Base-by-base conservation (phyloP, 2,888 invertebrate genomes). In the Dicyrtomina minuta region DNA sequence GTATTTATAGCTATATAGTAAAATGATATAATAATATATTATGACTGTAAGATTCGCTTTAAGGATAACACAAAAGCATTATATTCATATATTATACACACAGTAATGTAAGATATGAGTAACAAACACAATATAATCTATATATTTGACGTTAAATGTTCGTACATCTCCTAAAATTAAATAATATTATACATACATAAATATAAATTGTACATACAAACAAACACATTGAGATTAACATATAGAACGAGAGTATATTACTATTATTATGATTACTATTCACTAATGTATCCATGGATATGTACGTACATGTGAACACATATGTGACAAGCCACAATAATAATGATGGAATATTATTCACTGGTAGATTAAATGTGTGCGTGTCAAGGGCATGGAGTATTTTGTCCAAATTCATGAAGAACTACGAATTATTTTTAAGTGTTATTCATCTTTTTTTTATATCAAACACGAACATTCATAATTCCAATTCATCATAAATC, bases 141-240 rank as follows among this genome's bases (percentile, higher is more conserved):
- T 60, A 60, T 60, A 58, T 58, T 60, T 60, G 60, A 60, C 60
- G 60, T 60, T 60, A 43, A 60, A 43, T 60, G 60, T 60, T 60
- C 43, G 60, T 60, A 44, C 41, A 20, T 33, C 33, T 33, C 33
- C 33, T 33, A 33, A n/a, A n/a, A n/a, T n/a, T n/a, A n/a, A n/a
- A n/a, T n/a, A n/a, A n/a, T n/a, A n/a, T n/a, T n/a, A n/a, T 33
- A 33, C 24, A 20, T 8, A 60, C 22, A 12, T 24, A n/a, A 58
- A 56, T 6, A 5, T 5, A 27, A 56, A 6, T 22, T 17, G 12
- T 33, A 33, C 33, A 33, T 33, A 33, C 33, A 33, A 33, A 33
- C 15, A 56, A 27, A 33, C 10, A 58, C 59, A 46, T 15, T 15
- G 20, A 46, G 46, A 46, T 17, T 46, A 17, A 46, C 20, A 46